These are phyloP conservation scores for Megalopta genalis DNA, from an alignment of 1,140 invertebrate genomes.

Conservation along the genomic window DNA sequence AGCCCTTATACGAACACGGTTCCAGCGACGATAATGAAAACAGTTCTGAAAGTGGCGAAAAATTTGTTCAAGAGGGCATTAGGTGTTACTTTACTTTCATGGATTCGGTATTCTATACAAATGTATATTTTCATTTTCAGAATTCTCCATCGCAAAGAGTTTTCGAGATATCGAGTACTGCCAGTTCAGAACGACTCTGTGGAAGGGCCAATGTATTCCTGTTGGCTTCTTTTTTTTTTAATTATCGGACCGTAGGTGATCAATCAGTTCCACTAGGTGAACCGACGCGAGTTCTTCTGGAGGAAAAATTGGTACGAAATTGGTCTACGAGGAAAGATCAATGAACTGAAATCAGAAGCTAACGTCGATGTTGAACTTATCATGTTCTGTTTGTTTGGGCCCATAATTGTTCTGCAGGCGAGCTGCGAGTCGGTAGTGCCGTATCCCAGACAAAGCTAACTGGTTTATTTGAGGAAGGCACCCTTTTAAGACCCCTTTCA, in stretches of 20 bases:
- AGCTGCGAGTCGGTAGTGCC: conserved; percentile 30
- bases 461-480: conserved; percentile 59
- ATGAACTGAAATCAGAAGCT: conserved; percentile 17
- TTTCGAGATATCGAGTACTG: too few species aligned
- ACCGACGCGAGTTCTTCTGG: too few species aligned
- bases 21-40: neutral
- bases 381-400: conserved; percentile 41
- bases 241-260: neutral
- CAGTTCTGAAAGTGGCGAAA: too few species aligned
- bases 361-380: conserved; percentile 29
- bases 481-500: conserved; percentile 45
- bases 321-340: conserved; percentile 11
- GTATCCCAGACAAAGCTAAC: conserved; percentile 54
- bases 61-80: too few species aligned
- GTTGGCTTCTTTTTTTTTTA: too few species aligned
- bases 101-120: too few species aligned
- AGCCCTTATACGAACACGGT: neutral
- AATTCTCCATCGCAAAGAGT: too few species aligned
- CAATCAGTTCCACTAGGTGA: neutral
- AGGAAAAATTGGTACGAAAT: neutral
- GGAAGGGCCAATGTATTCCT: neutral
- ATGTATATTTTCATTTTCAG: too few species aligned
- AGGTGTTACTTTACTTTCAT: too few species aligned
- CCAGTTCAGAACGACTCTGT: too few species aligned
- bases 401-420: conserved; percentile 50